phyloP scores from a whole-genome alignment of 2,888 invertebrate species.

The Eupelmus urozonus region DNA sequence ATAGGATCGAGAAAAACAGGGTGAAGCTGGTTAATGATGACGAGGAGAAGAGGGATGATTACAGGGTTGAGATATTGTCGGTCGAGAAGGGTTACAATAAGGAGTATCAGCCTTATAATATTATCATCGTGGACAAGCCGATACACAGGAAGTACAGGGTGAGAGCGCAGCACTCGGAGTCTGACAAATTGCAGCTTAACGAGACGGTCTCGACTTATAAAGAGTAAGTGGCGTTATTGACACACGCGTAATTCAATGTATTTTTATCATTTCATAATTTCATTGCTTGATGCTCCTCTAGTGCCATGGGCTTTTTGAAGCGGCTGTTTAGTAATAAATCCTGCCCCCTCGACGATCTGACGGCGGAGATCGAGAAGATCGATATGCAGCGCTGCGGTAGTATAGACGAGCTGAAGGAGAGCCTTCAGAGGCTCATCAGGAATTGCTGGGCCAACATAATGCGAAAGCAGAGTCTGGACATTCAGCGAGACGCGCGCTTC shows the following conservation, averaged over 20 bases:
- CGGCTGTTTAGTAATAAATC: conserved; percentile 56
- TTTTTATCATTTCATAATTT: not conserved
- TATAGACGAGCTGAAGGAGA: conserved; percentile 62
- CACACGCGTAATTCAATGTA: too few species aligned
- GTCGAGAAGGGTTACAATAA: conserved; percentile 67
- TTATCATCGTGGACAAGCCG: conserved; percentile 65
- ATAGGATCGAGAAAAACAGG: conserved; percentile 39
- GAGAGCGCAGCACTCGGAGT: not conserved
- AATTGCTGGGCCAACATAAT: conserved; percentile 67
- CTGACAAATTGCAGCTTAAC: conserved; percentile 59
- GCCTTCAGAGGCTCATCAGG: conserved; percentile 64
- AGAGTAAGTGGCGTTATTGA: too few species aligned
- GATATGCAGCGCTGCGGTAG: conserved; percentile 60
- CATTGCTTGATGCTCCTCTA: conserved; percentile 43
- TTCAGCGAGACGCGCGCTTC: conserved; percentile 68
- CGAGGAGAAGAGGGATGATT: conserved; percentile 42
- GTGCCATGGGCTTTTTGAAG: conserved; percentile 62
- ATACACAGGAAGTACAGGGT: conserved; percentile 61
- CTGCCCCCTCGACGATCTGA: conserved; percentile 56
- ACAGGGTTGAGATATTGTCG: conserved; percentile 61
- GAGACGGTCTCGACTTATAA: conserved; percentile 63
- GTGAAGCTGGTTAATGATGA: conserved; percentile 55
- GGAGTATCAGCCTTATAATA: conserved; percentile 65
- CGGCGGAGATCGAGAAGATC: conserved; percentile 57
- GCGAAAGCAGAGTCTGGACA: conserved; percentile 63